These are phyloP conservation scores for Heliothis subflexa DNA, from an alignment of 1,140 invertebrate genomes.

Conservation along the genomic window DNA sequence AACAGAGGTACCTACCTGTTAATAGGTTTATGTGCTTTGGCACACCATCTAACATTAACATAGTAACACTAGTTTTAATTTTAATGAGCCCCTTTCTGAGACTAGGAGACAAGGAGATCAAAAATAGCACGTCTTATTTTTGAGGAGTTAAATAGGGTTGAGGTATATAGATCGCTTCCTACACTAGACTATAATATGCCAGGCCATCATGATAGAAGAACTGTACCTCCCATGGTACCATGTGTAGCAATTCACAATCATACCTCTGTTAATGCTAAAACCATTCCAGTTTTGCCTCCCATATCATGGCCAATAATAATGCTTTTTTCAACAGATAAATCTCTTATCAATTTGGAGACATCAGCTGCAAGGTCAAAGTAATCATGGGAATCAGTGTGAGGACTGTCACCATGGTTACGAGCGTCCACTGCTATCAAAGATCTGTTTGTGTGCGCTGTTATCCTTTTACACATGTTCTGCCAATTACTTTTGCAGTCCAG, in stretches of 20 bases:
- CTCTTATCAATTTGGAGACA: conserved; percentile 88
- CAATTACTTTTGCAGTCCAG: conserved; percentile 95
- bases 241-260: not conserved
- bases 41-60: too few relatives aligned
- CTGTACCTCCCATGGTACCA: not conserved
- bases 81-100: too few relatives aligned
- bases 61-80: too few relatives aligned
- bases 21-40: too few relatives aligned
- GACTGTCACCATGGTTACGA: conserved; percentile 97
- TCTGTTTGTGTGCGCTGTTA: conserved; percentile 56
- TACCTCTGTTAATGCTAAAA: conserved; percentile 90
- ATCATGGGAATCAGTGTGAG: conserved; percentile 90
- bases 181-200: too few relatives aligned
- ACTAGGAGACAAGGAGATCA: too few relatives aligned
- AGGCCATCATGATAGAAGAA: too few relatives aligned
- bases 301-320: conserved; percentile 95
- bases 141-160: too few relatives aligned
- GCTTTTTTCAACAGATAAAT: conserved; percentile 88
- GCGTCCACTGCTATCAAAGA: conserved; percentile 91
- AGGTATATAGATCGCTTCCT: too few relatives aligned
- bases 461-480: conserved; percentile 77
- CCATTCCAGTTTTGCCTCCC: conserved; percentile 95
- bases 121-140: too few relatives aligned
- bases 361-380: conserved; percentile 92
- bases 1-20: not conserved